Evolutionary conservation across 2,888 invertebrate species (phyloP).

Genomic region (Cephalotes varians): DNA sequence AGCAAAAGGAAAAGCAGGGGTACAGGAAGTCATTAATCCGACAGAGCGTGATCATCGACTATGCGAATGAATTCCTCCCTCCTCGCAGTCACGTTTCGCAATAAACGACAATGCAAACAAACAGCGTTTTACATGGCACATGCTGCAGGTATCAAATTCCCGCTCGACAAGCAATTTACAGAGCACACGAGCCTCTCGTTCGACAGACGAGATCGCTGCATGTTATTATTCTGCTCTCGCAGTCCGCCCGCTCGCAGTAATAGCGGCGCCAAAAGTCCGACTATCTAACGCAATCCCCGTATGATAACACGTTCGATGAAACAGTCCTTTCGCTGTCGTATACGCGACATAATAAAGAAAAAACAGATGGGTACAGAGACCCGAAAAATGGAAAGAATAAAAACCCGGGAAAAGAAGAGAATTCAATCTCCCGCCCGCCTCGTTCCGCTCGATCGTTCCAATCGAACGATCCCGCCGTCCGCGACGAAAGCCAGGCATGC

Average conservation of each 20-base stretch:
- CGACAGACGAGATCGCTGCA: constrained; percentile 26
- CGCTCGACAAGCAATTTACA: constrained; percentile 52
- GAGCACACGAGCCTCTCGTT: constrained; percentile 34
- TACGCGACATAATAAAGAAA: not conserved
- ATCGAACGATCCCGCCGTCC: constrained; percentile 41
- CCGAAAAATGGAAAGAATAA: not conserved
- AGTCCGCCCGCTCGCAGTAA: constrained; percentile 8
- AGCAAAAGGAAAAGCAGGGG: not conserved
- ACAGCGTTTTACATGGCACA: constrained; percentile 52
- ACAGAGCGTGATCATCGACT: constrained; percentile 25
- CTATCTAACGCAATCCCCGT: constrained; percentile 36
- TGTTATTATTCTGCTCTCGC: constrained; percentile 48
- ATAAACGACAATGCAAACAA: constrained; percentile 57
- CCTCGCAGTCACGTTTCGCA: constrained; percentile 47
- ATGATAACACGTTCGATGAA: constrained; percentile 40
- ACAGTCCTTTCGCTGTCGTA: constrained; percentile 1
- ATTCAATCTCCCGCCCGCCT: constrained; percentile 38
- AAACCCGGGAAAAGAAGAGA: constrained; percentile 19
- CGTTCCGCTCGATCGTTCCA: constrained; percentile 46
- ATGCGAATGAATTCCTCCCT: constrained; percentile 48
- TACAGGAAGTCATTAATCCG: constrained; percentile 36
- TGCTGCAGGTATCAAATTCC: constrained; percentile 48
- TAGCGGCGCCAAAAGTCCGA: constrained; percentile 37
- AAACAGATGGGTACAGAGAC: not conserved
- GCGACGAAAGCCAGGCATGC: constrained; percentile 11